These are phyloP conservation scores for Drosophila athabasca DNA, from an alignment of 1,140 invertebrate species.

Conservation along the genomic window DNA sequence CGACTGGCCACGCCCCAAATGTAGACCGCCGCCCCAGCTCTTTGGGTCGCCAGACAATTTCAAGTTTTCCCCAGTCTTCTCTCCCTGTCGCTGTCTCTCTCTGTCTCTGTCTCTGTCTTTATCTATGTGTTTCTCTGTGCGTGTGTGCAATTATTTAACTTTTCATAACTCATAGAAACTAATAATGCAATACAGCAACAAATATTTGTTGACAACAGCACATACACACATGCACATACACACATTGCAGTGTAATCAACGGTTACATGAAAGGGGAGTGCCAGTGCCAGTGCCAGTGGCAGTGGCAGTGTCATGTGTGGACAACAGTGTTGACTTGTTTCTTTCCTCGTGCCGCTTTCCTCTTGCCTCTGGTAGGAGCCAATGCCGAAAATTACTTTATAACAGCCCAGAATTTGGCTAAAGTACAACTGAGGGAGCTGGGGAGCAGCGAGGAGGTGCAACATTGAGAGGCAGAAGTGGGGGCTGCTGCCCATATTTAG, in stretches of 20 bases:
- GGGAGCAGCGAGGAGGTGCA: background rate
- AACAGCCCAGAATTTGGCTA: slow-evolving; percentile 45
- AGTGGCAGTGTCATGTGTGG: slow-evolving; percentile 1
- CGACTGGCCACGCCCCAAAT: background rate
- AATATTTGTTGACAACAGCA: slow-evolving; percentile 74
- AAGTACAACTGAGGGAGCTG: slow-evolving; percentile 4
- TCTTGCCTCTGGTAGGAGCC: slow-evolving; percentile 20
- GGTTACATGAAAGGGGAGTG: background rate
- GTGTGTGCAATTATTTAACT: slow-evolving; percentile 71
- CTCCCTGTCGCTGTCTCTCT: slow-evolving; percentile 9
- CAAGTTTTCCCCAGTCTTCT: slow-evolving; percentile 14
- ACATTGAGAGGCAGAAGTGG: background rate
- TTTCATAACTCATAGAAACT: slow-evolving; percentile 75
- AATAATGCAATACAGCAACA: slow-evolving; percentile 72
- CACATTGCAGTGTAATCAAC: slow-evolving; percentile 39
- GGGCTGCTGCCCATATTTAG: slow-evolving; percentile 45
- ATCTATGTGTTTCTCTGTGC: background rate
- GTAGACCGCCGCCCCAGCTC: background rate
- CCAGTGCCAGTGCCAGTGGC: background rate
- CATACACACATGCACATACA: background rate
- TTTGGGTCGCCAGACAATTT: slow-evolving; percentile 24
- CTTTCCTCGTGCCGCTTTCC: background rate
- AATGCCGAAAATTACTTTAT: slow-evolving; percentile 71
- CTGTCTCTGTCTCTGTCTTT: slow-evolving; percentile 2
- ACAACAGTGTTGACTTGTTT: slow-evolving; percentile 70